Percentiles rank a stretch among this genome's conserved stretches.
phyloP scores from a whole-genome alignment of 2,797 vertebrate genomes.

The Erethizon dorsatum region DNA sequence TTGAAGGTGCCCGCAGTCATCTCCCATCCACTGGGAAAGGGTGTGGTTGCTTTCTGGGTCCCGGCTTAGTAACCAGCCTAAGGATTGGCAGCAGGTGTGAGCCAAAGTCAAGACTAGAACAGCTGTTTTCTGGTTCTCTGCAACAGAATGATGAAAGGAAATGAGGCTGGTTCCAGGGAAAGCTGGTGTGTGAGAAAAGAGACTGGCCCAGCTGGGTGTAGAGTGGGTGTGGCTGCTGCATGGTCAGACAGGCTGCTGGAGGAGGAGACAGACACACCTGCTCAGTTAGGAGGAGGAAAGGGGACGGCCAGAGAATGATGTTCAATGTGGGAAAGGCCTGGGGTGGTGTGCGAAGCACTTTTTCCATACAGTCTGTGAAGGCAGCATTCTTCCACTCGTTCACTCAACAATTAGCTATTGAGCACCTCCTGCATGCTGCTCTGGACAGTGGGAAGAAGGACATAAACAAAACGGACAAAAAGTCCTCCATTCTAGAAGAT shows the following conservation, averaged over 20 bases:
- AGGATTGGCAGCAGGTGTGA: accelerated
- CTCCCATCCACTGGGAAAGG: accelerated
- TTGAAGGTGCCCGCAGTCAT: not conserved
- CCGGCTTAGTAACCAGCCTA: not conserved
- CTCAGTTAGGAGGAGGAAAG: not conserved
- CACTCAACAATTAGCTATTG: not conserved
- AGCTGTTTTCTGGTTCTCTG: not conserved
- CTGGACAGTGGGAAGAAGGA: no score
- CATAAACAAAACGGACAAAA: not conserved
- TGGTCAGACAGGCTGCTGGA: not conserved
- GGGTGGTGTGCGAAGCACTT: not conserved
- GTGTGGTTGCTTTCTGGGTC: not conserved
- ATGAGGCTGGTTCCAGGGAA: not conserved
- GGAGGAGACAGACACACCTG: not conserved
- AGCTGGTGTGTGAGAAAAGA: not conserved
- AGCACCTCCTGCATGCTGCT: not conserved
- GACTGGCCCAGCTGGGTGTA: not conserved
- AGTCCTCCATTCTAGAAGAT: not conserved
- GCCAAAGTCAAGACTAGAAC: not conserved
- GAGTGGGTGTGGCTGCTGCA: accelerated
- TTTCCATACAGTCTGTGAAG: not conserved
- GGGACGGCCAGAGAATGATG: not conserved
- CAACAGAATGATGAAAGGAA: not conserved
- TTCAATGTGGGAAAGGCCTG: not conserved
- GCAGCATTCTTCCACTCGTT: not conserved